Evolutionary conservation across 2,113 vertebrate species (phyloP), one percentile per base, ranked within the genome.

Genomic region (Aix galericulata): DNA sequence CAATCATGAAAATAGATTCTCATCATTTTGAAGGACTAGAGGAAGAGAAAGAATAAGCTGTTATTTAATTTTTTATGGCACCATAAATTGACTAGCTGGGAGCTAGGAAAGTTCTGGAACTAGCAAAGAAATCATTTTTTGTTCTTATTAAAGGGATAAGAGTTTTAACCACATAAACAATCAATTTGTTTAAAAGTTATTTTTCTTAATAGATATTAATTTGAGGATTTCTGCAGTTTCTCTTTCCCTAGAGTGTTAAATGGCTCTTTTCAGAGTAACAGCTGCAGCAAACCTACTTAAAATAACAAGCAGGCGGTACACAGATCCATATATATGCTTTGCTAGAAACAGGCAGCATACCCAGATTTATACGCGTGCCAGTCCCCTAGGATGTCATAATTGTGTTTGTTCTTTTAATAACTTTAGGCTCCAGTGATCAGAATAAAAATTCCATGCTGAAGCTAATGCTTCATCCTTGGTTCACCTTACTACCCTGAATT

Each of bases 401-500:
- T 95, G 63, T 93, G 90, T 94, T 96, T 97, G 82, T 88, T 94
- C 94, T 94, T 96, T 94, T 92, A 95, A 96, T 94, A 96, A 93
- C 83, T 86, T 94, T 55, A 93, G 86, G 92, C 80, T 95, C 62
- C 92, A 92, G 92, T 79, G 88, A 93, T 84, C 77, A 84, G 92
- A 95, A 92, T 88, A 87, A 95, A 91, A 96, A 86, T 94, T 68
- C 80, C 40, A 62, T 36, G 80, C 86, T 62, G 66, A 96, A 96
- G 86, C 56, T 93, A 89, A 89, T 86, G 89, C 73, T 90, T 91
- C 94, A 95, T 90, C 62, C 86, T 92, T 68, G 79, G 80, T 68
- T 94, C 86, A 95, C 93, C 80, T 93, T 40, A 1, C 76, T 75
- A 91, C 53, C 53, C 76, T 82, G 83, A 94, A 93, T 94, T 86